Evolutionary conservation across 2,888 invertebrate species (phyloP), one percentile per base, ranked within the genome.

Genomic region (Saturnia pavonia): DNA sequence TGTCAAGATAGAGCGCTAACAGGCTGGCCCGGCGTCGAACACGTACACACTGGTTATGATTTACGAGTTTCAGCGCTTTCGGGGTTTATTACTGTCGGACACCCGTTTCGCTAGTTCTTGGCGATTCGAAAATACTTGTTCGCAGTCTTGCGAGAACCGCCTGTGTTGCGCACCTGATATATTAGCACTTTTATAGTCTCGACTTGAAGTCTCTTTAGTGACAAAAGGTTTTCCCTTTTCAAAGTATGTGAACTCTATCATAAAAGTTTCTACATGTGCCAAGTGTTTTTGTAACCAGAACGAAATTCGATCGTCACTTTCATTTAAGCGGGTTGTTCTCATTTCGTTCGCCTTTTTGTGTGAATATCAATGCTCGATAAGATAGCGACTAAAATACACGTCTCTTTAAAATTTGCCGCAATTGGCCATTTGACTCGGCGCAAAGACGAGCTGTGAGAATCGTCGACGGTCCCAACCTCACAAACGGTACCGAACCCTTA

Each of bases 61-160:
- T 78, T 80, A 79, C 74, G 79, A 76, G 72, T 77, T 75, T 77
- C 76, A 76, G 69, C 75, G 75, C 78, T 74, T 73, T 74, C 71
- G 54, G 68, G 73, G 76, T 75, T 77, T 78, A 79, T 77, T 77
- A 76, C 76, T 27, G 71, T 45, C 70, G 72, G 74, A 74, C 74
- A 73, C 70, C 74, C 74, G 75, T 76, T 76, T 74, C 72, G 71
- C 57, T 74, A 70, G 42, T 65, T 65, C 63, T 65, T 40, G 63
- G 40, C 63, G 27, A 34, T 45, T 65, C 63, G 63, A 12, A 65
- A 40, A 65, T 57, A 69, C 40, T 14, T 54, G 57, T 25, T 25
- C 57, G 25, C 42, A 71, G 71, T 69, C 68, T 40, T 67, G 65
- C 57, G 57, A 22, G 25, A 12, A 22, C 57, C 57, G 57, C 11